Conservation (phyloP, 2,797 vertebrate species). For the Dermochelys coriacea region DNA sequence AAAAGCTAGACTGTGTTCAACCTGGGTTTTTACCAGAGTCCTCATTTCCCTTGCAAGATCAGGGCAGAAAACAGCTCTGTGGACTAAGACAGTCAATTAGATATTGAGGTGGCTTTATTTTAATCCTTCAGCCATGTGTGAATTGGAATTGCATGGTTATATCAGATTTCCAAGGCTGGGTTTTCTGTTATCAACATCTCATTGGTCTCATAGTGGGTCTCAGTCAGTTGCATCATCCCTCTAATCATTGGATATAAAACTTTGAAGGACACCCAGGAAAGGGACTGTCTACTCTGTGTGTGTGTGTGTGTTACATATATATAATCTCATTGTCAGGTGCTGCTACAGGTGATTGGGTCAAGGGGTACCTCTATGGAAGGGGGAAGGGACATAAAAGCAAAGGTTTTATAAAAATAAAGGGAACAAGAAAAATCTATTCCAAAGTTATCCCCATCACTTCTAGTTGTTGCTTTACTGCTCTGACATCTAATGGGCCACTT, state of each 20-base stretch:
- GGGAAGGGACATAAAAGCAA: neutral
- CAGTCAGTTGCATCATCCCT: neutral
- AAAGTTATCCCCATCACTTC: neutral
- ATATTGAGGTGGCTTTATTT: rapidly evolving
- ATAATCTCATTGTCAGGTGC: neutral
- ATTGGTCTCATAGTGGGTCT: neutral
- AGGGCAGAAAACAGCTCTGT: rapidly evolving
- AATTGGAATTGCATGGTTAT: rapidly evolving
- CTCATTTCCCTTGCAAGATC: neutral
- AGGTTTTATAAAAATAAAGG: neutral
- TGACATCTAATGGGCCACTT: neutral
- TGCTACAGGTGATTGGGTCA: neutral
- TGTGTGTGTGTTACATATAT: no score
- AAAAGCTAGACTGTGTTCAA: constrained; percentile 63
- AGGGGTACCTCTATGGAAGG: neutral
- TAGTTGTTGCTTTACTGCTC: neutral
- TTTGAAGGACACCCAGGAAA: neutral
- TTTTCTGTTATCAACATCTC: neutral
- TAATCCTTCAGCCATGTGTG: rapidly evolving
- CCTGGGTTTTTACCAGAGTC: constrained; percentile 13
- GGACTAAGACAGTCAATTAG: neutral
- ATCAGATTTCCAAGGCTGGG: neutral
- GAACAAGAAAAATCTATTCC: neutral
- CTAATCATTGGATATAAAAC: neutral
- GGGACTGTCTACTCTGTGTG: neutral